Percentiles rank a stretch among this genome's conserved stretches.
Conservation (phyloP, 2,113 vertebrate genomes). For the Laterallus jamaicensis region DNA sequence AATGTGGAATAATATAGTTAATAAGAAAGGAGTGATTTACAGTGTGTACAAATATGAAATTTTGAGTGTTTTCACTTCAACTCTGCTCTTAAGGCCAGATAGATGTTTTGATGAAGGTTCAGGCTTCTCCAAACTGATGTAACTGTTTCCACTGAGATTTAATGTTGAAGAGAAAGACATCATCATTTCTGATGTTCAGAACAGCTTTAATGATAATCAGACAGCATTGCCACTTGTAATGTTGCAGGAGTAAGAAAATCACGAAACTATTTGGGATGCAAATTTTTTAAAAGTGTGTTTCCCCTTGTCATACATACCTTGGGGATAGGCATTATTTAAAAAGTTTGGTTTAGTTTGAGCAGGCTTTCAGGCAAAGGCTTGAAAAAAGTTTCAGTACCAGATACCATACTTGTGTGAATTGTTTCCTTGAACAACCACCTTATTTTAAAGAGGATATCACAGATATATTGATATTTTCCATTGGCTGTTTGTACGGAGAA, state of each 20-base stretch:
- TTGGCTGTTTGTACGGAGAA: neutral
- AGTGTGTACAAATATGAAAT: neutral
- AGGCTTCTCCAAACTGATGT: neutral
- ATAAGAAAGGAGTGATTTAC: neutral
- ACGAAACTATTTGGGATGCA: neutral
- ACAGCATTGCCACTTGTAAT: neutral
- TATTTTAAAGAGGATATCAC: neutral
- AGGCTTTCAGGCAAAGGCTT: neutral
- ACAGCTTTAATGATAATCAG: neutral
- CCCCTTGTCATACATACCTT: neutral
- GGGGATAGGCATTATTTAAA: neutral
- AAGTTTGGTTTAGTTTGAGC: neutral
- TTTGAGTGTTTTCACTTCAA: neutral
- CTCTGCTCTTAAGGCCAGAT: neutral
- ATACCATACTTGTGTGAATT: accelerated
- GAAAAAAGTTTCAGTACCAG: neutral
- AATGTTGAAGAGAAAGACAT: neutral
- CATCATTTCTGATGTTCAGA: neutral
- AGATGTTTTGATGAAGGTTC: neutral
- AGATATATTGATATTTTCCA: neutral
- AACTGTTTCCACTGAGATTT: neutral
- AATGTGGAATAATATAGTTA: neutral
- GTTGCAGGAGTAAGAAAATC: neutral
- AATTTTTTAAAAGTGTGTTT: neutral
- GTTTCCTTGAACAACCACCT: neutral